phyloP scores from a whole-genome alignment of 2,888 invertebrate species.

The Rhyacophila evoluta region DNA sequence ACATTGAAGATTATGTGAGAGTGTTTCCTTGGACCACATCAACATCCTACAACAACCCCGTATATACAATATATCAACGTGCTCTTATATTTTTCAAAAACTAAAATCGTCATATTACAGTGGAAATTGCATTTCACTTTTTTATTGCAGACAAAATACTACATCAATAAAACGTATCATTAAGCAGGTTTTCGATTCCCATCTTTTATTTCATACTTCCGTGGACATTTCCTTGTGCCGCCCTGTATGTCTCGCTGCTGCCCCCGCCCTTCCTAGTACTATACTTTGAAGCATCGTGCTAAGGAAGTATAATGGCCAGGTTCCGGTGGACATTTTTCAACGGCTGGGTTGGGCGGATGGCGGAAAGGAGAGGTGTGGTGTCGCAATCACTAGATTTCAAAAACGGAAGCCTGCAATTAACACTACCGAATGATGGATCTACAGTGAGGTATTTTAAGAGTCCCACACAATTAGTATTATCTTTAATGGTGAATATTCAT shows the following conservation, averaged over 20 bases:
- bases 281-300: neutral
- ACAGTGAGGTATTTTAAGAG: neutral
- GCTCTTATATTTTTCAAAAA: too few relatives aligned
- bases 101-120: too few relatives aligned
- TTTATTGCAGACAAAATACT: too few relatives aligned
- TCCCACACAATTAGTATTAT: neutral
- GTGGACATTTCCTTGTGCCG: neutral
- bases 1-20: too few relatives aligned
- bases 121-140: too few relatives aligned
- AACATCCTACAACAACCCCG: too few relatives aligned
- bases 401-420: slow-evolving; percentile 7
- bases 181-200: neutral
- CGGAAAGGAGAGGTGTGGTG: neutral
- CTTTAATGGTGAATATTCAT: too few relatives aligned
- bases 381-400: neutral
- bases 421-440: neutral
- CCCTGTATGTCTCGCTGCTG: neutral
- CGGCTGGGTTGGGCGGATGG: slow-evolving; percentile 1
- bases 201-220: neutral
- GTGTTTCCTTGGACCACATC: too few relatives aligned
- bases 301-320: slow-evolving; percentile 26
- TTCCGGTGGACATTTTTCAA: slow-evolving; percentile 33
- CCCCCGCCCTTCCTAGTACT: neutral
- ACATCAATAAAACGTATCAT: neutral
- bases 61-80: too few relatives aligned